phyloP scores from a whole-genome alignment of 2,113 vertebrate genomes.

The Psittacula cyanocephala region DNA sequence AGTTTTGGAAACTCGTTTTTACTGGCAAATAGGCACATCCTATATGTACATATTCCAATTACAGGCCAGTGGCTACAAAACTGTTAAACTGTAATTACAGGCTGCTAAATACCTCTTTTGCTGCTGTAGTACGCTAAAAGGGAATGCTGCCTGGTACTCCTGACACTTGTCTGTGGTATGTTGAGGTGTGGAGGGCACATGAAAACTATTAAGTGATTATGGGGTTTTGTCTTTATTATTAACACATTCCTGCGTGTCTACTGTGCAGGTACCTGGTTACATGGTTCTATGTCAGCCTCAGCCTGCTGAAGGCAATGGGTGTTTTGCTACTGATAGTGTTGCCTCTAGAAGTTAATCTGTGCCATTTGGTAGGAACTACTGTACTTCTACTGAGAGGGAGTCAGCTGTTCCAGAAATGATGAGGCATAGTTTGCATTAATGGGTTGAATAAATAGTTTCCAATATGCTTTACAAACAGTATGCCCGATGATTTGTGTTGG shows the following conservation, averaged over 20 bases:
- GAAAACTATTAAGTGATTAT: not conserved
- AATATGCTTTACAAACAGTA: not conserved
- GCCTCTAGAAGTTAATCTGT: not conserved
- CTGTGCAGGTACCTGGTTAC: not conserved
- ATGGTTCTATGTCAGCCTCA: not conserved
- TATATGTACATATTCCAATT: not conserved
- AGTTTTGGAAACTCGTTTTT: not conserved
- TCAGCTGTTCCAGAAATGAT: not conserved
- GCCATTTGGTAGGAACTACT: not conserved
- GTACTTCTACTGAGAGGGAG: fast-evolving
- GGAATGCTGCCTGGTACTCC: not conserved
- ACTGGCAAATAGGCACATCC: not conserved
- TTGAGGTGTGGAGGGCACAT: not conserved
- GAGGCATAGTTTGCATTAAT: not conserved
- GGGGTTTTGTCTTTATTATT: not conserved
- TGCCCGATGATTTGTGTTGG: not conserved
- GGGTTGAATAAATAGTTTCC: not conserved
- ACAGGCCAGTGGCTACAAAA: not conserved
- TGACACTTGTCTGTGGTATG: not conserved
- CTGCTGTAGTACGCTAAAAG: not conserved
- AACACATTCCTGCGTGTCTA: not conserved
- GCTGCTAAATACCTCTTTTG: not conserved
- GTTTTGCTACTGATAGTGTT: fast-evolving
- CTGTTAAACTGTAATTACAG: not conserved
- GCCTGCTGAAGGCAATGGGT: not conserved